A percentile compares a stretch with the other conserved stretches of the same genome.
Evolutionary conservation across 2,797 vertebrate species (phyloP).

Genomic region (Orestias chungarensis): DNA sequence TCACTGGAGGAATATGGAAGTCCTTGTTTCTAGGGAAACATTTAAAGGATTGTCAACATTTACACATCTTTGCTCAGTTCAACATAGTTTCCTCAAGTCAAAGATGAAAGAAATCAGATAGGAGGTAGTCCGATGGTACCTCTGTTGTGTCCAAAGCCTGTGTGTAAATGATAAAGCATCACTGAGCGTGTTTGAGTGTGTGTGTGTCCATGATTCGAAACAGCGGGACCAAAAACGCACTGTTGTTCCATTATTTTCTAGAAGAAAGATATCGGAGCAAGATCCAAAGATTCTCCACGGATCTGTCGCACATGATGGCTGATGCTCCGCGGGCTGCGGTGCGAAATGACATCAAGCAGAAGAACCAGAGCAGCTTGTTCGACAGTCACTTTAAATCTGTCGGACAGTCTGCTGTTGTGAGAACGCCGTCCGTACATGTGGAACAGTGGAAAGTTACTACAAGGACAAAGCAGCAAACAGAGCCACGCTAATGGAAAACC

Average conservation of each 20-base stretch:
- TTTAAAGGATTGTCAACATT: neutral
- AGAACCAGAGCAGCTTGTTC: conserved; percentile 13
- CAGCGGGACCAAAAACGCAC: neutral
- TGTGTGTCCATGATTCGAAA: neutral
- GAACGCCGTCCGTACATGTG: conserved; percentile 19
- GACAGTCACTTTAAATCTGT: neutral
- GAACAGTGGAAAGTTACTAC: conserved; percentile 41
- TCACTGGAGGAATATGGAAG: neutral
- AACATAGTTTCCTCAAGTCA: neutral
- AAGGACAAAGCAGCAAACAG: conserved; percentile 21
- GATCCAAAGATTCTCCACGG: neutral
- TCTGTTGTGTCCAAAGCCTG: conserved; percentile 25
- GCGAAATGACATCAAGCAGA: conserved; percentile 2
- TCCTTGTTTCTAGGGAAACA: neutral
- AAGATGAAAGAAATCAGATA: conserved; percentile 15
- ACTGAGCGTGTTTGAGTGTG: neutral
- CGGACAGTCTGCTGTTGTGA: conserved; percentile 1
- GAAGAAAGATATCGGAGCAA: neutral
- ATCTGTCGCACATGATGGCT: neutral
- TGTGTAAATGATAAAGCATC: conserved; percentile 7
- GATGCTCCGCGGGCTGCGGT: neutral
- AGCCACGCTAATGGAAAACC: conserved; percentile 14
- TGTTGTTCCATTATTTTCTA: neutral
- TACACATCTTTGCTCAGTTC: neutral
- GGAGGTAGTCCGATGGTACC: conserved; percentile 11